A percentile compares a stretch with the other conserved stretches of the same genome.
phyloP scores from a whole-genome alignment of 2,888 invertebrate species.

The Ochlodes sylvanus region DNA sequence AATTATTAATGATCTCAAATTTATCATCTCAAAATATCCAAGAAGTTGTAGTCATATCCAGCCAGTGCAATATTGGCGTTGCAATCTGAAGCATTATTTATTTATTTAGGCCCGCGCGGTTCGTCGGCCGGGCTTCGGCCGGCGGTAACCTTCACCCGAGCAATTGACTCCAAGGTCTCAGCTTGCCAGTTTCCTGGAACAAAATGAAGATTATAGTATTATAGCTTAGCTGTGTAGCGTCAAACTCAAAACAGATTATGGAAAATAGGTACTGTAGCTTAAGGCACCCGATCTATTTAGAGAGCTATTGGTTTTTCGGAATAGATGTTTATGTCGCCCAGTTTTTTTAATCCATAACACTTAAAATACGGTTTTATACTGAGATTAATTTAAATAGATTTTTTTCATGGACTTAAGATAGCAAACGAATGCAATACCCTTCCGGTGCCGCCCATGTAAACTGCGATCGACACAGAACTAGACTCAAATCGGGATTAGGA shows the following conservation, averaged over 20 bases:
- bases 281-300: too few relatives aligned
- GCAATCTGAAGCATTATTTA: conserved; percentile 58
- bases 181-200: conserved; percentile 54
- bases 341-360: too few relatives aligned
- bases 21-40: not conserved
- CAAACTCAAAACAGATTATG: not conserved
- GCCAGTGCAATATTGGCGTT: conserved; percentile 41
- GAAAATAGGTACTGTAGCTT: not conserved
- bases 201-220: conserved; percentile 15
- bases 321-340: too few relatives aligned
- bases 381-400: too few relatives aligned
- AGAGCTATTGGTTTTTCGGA: too few relatives aligned
- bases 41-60: conserved; percentile 46
- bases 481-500: too few relatives aligned
- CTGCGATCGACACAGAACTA: too few relatives aligned
- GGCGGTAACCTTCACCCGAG: conserved; percentile 67
- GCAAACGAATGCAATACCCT: too few relatives aligned
- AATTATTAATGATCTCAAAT: too few relatives aligned
- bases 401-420: too few relatives aligned
- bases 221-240: not conserved
- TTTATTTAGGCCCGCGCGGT: conserved; percentile 63
- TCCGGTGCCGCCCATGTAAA: too few relatives aligned
- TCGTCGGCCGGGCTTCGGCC: conserved; percentile 69
- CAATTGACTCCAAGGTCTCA: conserved; percentile 58
- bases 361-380: too few relatives aligned